Conservation (phyloP, 2,113 vertebrate species). For the Gyps fulvus region DNA sequence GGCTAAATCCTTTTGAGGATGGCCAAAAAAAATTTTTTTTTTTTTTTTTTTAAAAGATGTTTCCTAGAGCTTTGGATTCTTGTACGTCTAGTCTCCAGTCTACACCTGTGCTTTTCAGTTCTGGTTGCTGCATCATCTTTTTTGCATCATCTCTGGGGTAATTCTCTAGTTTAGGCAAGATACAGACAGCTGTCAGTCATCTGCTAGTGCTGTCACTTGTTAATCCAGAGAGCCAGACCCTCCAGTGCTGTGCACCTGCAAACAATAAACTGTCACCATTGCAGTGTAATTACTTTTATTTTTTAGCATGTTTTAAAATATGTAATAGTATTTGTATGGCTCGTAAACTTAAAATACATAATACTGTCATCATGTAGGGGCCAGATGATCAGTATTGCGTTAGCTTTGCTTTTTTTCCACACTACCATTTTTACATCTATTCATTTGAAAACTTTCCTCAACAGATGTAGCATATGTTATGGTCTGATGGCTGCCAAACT, state of each 20-base stretch:
- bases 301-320: constrained; percentile 45
- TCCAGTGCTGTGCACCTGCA: constrained; percentile 4
- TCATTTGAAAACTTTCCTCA: constrained; percentile 3
- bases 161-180: not conserved
- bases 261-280: constrained; percentile 52
- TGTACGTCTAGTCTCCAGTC: not conserved
- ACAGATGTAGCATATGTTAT: constrained; percentile 40
- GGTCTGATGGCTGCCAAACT: constrained; percentile 46
- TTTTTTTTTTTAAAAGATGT: accelerated
- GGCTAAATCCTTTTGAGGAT: not conserved
- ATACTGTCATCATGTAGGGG: constrained; percentile 48
- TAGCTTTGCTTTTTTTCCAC: constrained; percentile 25
- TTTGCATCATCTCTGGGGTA: not conserved
- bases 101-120: not conserved
- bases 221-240: not conserved
- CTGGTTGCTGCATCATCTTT: not conserved
- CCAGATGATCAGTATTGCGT: constrained; percentile 31
- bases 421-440: constrained; percentile 35
- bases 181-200: not conserved
- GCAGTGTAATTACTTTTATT: constrained; percentile 1
- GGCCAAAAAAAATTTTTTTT: not conserved
- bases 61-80: not conserved
- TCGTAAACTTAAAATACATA: constrained; percentile 47
- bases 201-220: not conserved
- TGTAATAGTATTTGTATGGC: constrained; percentile 41